phyloP scores from a whole-genome alignment of 1,140 invertebrate genomes.

The Batillaria attramentaria region DNA sequence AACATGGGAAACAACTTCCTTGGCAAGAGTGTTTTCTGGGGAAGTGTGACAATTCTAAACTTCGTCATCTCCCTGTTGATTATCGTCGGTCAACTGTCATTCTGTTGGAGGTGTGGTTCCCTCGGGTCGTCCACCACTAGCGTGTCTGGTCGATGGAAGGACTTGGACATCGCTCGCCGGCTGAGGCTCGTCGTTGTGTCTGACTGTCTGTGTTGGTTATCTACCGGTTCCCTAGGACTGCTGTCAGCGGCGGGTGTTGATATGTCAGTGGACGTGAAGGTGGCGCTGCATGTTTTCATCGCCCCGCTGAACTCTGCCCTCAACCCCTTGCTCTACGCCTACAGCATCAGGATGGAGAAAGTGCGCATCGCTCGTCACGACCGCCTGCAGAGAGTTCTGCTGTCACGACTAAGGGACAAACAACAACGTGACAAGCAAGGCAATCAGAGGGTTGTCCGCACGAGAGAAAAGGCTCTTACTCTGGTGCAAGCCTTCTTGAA shows the following conservation, averaged over 20 bases:
- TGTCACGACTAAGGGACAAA: no score
- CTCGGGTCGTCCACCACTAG: slow-evolving; percentile 24
- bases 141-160: background rate
- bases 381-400: no score
- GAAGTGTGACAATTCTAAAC: slow-evolving; percentile 45
- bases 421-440: no score
- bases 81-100: slow-evolving; percentile 40
- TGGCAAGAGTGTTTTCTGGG: slow-evolving; percentile 17
- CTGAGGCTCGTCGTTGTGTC: slow-evolving; percentile 38
- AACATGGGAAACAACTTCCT: slow-evolving; percentile 14
- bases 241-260: slow-evolving; percentile 36
- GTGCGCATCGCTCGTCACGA: no score
- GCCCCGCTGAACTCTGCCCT: slow-evolving; percentile 50
- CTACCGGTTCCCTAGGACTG: slow-evolving; percentile 29
- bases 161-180: slow-evolving; percentile 38
- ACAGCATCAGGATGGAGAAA: slow-evolving; percentile 20
- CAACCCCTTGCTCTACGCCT: slow-evolving; percentile 53
- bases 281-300: slow-evolving; percentile 46
- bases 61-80: slow-evolving; percentile 41
- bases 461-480: no score
- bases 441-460: no score
- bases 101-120: slow-evolving; percentile 33
- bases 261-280: slow-evolving; percentile 46
- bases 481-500: no score
- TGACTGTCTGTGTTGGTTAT: slow-evolving; percentile 37